A percentile compares a stretch with the other conserved stretches of the same genome.
phyloP scores from a whole-genome alignment of 2,113 vertebrate species.

The Melanerpes aurifrons region DNA sequence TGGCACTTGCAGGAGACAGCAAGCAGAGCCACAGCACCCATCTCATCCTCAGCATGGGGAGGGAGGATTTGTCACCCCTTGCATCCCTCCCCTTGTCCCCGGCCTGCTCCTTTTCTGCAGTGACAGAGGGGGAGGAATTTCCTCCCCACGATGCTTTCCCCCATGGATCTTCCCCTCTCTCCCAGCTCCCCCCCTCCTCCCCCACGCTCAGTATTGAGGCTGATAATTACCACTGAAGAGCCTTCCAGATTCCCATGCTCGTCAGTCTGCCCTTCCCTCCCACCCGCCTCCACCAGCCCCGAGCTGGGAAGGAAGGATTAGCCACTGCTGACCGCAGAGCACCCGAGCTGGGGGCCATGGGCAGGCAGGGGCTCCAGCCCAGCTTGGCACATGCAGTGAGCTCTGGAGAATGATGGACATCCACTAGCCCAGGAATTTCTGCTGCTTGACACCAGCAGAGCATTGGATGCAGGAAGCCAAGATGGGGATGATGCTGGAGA shows the following conservation, averaged over 20 bases:
- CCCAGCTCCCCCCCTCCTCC: conserved; percentile 58
- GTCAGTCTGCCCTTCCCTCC: conserved; percentile 57
- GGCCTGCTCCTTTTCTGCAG: neutral
- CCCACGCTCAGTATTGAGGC: conserved; percentile 76
- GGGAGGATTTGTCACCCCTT: neutral
- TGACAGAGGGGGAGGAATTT: neutral
- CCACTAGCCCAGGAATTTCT: neutral
- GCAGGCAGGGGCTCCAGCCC: neutral
- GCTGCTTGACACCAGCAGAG: neutral
- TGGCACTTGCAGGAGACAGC: fast-evolving
- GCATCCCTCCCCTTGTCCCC: neutral
- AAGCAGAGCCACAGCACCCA: neutral
- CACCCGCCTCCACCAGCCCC: conserved; percentile 25
- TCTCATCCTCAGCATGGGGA: neutral
- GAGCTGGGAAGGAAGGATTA: neutral
- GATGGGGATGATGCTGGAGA: neutral
- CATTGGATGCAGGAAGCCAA: neutral
- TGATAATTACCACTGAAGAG: conserved; percentile 83
- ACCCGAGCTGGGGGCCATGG: neutral
- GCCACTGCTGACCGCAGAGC: neutral
- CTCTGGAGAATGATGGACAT: neutral
- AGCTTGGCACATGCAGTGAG: neutral
- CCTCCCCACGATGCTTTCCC: neutral
- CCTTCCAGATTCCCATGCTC: conserved; percentile 80
- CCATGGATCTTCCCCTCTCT: conserved; percentile 1